Base-by-base conservation (phyloP, 2,888 invertebrate species). In the Dermolepida albohirtum region DNA sequence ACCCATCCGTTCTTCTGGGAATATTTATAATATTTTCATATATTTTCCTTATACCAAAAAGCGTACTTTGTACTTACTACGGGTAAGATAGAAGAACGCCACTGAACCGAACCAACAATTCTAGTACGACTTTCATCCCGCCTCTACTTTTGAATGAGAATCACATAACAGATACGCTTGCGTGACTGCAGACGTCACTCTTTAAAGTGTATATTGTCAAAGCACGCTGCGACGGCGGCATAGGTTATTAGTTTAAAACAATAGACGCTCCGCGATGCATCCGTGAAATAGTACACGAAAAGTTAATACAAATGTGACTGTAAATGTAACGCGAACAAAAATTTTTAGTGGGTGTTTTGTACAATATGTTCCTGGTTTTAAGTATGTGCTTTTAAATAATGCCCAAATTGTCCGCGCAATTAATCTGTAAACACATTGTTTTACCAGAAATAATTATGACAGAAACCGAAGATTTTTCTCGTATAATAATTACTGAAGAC, bases 401-500 rank as follows among this genome's bases (percentile, higher is more conserved):
- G 70, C 71, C 68, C 12, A 66, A 68, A 63, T 64, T 72, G 40
- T 64, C 70, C 64, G 66, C 67, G 54, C 62, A 62, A 50, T 22
- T 71, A 50, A 63, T 69, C 59, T 70, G 70, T 59, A 59, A 51
- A 8, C 62, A 71, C 44, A 74, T 74, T 27, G 66, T 73, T 50
- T 73, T 78, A 14, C 78, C 78, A 6, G 71, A 75, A 72, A 74
- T 77, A 12, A 72, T 78, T 22, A 77, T 76, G 77, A 66, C 39
- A 7, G 22, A 51, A 41, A 50, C 49, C 40, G 50, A 57, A 12
- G 47, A 39, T 41, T 34, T 22, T 40, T 22, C 66, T 10, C 41
- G 11, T n/a, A 55, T 41, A 14, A 64, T 17, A 22, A 47, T 64
- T 12, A 12, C 50, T 7, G 16, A 49, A 12, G 54, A 54, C 16